Evolutionary conservation across 2,113 vertebrate genomes (phyloP), one percentile per base, ranked within the genome.

Genomic region (Casuarius casuarius): DNA sequence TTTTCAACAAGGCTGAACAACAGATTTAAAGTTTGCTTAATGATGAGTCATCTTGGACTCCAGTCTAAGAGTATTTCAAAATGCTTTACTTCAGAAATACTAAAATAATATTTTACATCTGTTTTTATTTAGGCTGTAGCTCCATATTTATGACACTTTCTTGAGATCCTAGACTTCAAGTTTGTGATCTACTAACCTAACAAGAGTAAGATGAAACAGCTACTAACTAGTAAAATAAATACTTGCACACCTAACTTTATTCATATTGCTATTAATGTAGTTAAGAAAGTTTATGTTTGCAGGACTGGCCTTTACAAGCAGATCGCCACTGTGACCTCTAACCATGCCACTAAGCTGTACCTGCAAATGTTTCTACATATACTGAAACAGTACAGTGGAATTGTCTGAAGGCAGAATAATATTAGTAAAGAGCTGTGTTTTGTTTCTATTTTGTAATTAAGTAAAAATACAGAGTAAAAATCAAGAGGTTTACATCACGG

Each of bases 321-420:
- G 26, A 92, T 42, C 8, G 17, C 19, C 26, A 7, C 3, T 48
- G 20, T 6, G 4, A 44, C 48, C 56, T 78, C 62, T 38, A 46
- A 48, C 42, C 56, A 51, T 3, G 23, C 2, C 66, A 52, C 15
- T 23, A 72, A 46, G 17, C 10, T 66, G 8, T 10, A 7, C 89
- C 65, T 73, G 9, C 12, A 80, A 28, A 21, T 22, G 12, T 19
- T 79, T 42, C 58, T 72, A 23, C 4, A 46, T 0, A 1, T 15
- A 71, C 3, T 22, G 38, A 63, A 84, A 86, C 1, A 7, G 29
- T 22, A 20, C 25, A n/a, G 38, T 7, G 19, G 31, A 80, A 83
- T 40, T 0, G 0, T 2, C 2, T 11, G 25, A 83, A 81, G 25
- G 46, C 19, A 92, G 31, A 74, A 54, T 0, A 67, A 12, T 7